These are phyloP conservation scores for Drosophila pseudotakahashii DNA, from an alignment of 2,888 invertebrate genomes.

Conservation along the genomic window DNA sequence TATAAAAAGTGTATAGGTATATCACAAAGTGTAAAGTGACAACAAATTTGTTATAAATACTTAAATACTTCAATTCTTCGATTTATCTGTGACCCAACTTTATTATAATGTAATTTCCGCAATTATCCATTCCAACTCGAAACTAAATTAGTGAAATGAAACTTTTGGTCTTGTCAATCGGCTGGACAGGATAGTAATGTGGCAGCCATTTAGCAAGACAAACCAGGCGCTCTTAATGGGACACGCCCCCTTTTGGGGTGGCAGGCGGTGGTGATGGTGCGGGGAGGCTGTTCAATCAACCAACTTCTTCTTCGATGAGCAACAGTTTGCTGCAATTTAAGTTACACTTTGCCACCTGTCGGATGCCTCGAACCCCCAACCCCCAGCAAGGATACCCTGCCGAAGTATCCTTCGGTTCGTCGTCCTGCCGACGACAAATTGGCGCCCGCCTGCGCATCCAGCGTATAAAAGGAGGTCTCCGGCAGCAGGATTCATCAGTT, in stretches of 20 bases:
- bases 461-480: conserved; percentile 63
- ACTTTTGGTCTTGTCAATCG: conserved; percentile 31
- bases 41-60: neutral
- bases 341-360: conserved; percentile 66
- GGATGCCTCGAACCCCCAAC: conserved; percentile 6
- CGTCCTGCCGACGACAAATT: conserved; percentile 31
- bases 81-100: neutral
- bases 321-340: conserved; percentile 75
- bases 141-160: conserved; percentile 36
- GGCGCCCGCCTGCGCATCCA: conserved; percentile 27
- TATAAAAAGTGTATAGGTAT: no score
- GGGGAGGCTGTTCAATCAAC: conserved; percentile 32
- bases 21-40: neutral
- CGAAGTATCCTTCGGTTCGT: conserved; percentile 30
- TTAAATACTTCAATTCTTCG: neutral
- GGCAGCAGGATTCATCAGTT: conserved; percentile 59
- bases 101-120: neutral
- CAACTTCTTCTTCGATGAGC: conserved; percentile 47
- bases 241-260: conserved; percentile 15
- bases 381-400: conserved; percentile 9
- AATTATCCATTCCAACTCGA: conserved; percentile 17
- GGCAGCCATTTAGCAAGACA: conserved; percentile 26
- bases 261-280: conserved; percentile 1
- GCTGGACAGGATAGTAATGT: conserved; percentile 23
- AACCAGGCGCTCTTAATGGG: conserved; percentile 29